A percentile compares a stretch with the other conserved stretches of the same genome.
Evolutionary conservation across 2,797 vertebrate genomes (phyloP).

Genomic region (Botia almorhae): DNA sequence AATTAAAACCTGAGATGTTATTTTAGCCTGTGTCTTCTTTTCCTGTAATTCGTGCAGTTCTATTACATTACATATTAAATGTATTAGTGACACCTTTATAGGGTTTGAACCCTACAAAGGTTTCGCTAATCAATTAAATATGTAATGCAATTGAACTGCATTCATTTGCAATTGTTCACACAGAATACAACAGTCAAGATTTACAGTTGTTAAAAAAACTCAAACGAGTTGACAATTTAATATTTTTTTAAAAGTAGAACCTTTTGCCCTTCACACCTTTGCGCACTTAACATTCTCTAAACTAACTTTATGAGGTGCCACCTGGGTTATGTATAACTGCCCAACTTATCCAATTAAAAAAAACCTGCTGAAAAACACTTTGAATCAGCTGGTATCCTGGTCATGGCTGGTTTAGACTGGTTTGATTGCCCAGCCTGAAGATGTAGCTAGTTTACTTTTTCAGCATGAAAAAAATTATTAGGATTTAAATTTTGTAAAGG

Average conservation of each 20-base stretch:
- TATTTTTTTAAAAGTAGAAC: neutral
- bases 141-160: neutral
- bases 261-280: neutral
- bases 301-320: slow-evolving; percentile 1
- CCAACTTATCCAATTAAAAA: neutral
- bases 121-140: neutral
- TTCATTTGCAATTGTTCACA: neutral
- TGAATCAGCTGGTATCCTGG: neutral
- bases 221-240: neutral
- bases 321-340: neutral
- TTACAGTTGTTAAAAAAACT: neutral
- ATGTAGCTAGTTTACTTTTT: neutral
- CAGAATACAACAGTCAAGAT: neutral
- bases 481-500: neutral
- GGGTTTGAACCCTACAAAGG: neutral
- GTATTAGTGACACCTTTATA: too few relatives aligned
- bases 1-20: neutral
- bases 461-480: neutral
- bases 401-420: neutral
- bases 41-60: neutral
- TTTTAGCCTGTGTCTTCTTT: neutral
- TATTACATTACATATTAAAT: too few relatives aligned
- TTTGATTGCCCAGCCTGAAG: neutral
- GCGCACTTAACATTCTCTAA: neutral
- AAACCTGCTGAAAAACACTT: neutral